Base-by-base conservation (phyloP, 2,797 vertebrate genomes). In the Enteromius mattozi region DNA sequence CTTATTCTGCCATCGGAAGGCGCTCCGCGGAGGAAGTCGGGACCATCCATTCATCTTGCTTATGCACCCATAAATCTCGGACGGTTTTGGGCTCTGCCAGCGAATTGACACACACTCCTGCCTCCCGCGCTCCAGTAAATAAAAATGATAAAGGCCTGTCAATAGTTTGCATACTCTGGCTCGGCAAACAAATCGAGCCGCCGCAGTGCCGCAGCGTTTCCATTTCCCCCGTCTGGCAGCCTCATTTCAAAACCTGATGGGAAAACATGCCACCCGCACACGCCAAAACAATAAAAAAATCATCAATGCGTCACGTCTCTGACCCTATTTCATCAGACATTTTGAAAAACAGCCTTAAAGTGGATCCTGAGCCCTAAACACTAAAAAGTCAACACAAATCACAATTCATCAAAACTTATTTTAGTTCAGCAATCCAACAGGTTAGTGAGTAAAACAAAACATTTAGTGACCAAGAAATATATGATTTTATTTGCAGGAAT, bases 21-120 rank as follows among this genome's bases (percentile, higher is more conserved):
- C 14, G 19, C 74, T 61, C 59, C 10, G 77, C 14, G 33, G 65
- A 70, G 51, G 69, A 74, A 68, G 78, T 49, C 61, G 19, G 75
- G 9, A 27, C 78, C 40, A 70, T 87, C 83, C 85, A 86, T 89
- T 84, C 54, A 59, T 89, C 88, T 86, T 79, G 65, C 80, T 87
- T 83, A 87, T 66, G 81, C 85, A 35, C 30, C 80, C 72, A 85
- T 89, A 87, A 88, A 89, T 90, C 87, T 82, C 30, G 45, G 82
- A 86, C 40, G 84, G 84, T 80, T 87, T 83, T 76, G 70, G 77
- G 86, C 80, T 79, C 66, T 49, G 45, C 83, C 72, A 13, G 47
- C 0, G 30, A 86, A 89, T 78, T 65, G 79, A 88, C 83, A 86
- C 49, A 6, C 80, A 72, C 85, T 35, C 78, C 54, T 54, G 78